A percentile compares a stretch with the other conserved stretches of the same genome.
phyloP scores from a whole-genome alignment of 2,888 invertebrate genomes.

The Ochropleura leucogaster region DNA sequence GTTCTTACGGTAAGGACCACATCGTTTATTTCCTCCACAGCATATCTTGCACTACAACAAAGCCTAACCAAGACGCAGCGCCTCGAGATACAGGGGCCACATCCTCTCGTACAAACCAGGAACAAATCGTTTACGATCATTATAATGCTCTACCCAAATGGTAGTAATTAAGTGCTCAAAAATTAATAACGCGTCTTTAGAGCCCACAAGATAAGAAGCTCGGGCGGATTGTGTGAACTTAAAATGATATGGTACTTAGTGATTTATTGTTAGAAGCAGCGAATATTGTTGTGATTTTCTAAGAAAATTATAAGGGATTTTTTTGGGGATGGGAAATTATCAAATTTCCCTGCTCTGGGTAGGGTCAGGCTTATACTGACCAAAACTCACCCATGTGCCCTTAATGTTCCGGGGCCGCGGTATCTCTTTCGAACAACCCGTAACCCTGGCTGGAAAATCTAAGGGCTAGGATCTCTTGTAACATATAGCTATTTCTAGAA shows the following conservation, averaged over 20 bases:
- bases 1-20: not conserved
- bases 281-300: too few relatives aligned
- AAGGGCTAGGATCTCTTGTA: too few relatives aligned
- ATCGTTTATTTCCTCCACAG: slow-evolving; percentile 20
- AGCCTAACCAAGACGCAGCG: slow-evolving; percentile 72
- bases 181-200: slow-evolving; percentile 51
- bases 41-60: slow-evolving; percentile 69
- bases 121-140: slow-evolving; percentile 72
- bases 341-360: too few relatives aligned
- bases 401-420: too few relatives aligned
- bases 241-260: slow-evolving; percentile 3
- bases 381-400: too few relatives aligned
- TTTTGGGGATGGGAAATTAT: too few relatives aligned
- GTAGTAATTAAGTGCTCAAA: slow-evolving; percentile 49
- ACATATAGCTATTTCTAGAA: too few relatives aligned
- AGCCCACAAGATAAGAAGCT: slow-evolving; percentile 23
- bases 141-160: slow-evolving; percentile 47
- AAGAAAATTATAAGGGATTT: too few relatives aligned
- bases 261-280: too few relatives aligned
- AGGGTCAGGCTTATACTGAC: too few relatives aligned
- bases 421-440: too few relatives aligned
- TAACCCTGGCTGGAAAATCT: too few relatives aligned
- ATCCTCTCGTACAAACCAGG: slow-evolving; percentile 80
- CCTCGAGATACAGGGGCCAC: slow-evolving; percentile 78
- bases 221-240: slow-evolving; percentile 34